Base-by-base conservation (phyloP, 2,888 invertebrate species). In the Diarsia dahlii region DNA sequence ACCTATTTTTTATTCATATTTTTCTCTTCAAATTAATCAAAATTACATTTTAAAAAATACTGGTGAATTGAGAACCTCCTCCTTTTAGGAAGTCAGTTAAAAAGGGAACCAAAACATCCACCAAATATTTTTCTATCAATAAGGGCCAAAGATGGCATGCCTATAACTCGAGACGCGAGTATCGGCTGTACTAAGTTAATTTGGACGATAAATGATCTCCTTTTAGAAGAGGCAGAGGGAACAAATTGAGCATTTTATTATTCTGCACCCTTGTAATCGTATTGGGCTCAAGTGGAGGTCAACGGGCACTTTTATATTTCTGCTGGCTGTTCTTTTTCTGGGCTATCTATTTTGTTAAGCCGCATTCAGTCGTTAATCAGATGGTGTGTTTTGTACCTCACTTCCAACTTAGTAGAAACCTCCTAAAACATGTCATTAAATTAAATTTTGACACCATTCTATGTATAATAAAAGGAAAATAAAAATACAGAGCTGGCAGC, bases 191-290 rank as follows among this genome's bases (percentile, higher is more conserved):
- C 80, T 90, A 90, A 92, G 89, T 91, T 91, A 88, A 91, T 93
- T 92, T 89, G 81, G 71, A 82, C 87, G 89, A 92, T 92, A 92
- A 93, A 93, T 93, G 86, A 89, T 82, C 87, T 86, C 89, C 91
- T 91, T 89, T 93, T 91, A 89, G 82, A 85, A 78, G 87, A 91
- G 89, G 91, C 90, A 91, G 90, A 91, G 90, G 93, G 93, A 93
- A 94, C 93, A 92, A 95, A 95, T 95, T 93, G 94, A 89, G 86
- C 92, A 91, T 94, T 94, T 95, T 94, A 95, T 95, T 95, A 94
- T 94, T 91, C 92, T 89, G 87, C 89, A 90, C 94, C 93, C 92
- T 90, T 92, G 86, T 94, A 94, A 95, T 94, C 90, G 91, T 91
- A 92, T 95, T 93, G 89, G 84, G 85, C 87, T 88, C 82, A 86